These are phyloP conservation scores for Abramis brama DNA, from an alignment of 2,113 vertebrate genomes.

Conservation along the genomic window DNA sequence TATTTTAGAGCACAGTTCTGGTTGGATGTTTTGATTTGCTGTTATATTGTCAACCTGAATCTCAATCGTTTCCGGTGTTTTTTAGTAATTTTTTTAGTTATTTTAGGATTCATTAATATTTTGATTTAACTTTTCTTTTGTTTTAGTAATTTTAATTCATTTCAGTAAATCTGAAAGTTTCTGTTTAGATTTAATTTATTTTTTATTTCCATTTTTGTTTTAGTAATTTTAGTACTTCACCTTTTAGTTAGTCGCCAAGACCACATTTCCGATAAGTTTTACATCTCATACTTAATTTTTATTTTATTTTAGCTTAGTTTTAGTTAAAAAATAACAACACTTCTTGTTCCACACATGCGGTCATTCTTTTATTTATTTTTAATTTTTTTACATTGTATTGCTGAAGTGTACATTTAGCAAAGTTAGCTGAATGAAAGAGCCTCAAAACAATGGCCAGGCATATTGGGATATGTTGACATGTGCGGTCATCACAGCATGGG, in stretches of 20 bases:
- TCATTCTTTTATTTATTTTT: background rate
- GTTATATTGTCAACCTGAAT: background rate
- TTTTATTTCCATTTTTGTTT: background rate
- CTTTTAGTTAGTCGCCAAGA: background rate
- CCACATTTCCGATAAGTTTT: background rate
- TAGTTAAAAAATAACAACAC: background rate
- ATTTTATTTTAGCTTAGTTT: background rate
- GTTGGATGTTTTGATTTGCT: background rate
- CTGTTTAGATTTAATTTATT: background rate
- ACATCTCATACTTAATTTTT: background rate
- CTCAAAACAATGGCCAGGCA: background rate
- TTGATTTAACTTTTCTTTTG: background rate
- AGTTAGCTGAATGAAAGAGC: background rate
- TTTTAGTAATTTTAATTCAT: background rate
- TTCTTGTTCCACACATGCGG: background rate
- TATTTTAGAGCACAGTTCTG: background rate
- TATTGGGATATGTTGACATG: conserved; percentile 21
- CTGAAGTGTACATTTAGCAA: background rate
- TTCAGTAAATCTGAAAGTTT: background rate
- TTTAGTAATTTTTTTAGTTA: background rate
- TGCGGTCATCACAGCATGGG: conserved; percentile 33
- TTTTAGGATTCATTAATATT: background rate
- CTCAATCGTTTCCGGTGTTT: background rate
- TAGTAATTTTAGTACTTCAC: background rate
- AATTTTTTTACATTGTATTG: background rate